A percentile compares a stretch with the other conserved stretches of the same genome.
These are phyloP conservation scores for Nomada ferruginata DNA, from an alignment of 2,888 invertebrate species.

Conservation along the genomic window DNA sequence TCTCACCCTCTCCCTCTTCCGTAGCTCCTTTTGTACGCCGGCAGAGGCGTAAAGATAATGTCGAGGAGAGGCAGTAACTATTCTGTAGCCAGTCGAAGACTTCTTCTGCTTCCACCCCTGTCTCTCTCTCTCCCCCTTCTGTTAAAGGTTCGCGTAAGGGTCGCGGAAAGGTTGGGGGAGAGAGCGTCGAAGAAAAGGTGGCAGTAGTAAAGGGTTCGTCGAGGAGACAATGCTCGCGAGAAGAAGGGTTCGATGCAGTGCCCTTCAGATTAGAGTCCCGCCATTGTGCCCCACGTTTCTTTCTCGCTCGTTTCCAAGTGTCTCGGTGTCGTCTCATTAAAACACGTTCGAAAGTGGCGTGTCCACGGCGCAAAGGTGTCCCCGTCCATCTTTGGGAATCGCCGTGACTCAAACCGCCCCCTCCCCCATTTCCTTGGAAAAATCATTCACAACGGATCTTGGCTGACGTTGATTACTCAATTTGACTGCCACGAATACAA, in stretches of 20 bases:
- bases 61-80: constrained; percentile 65
- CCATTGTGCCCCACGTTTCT: constrained; percentile 74
- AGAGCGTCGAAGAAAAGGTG: constrained; percentile 56
- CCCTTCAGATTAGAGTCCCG: constrained; percentile 79
- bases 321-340: constrained; percentile 53
- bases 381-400: constrained; percentile 8
- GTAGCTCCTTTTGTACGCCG: constrained; percentile 51
- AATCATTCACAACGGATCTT: not conserved
- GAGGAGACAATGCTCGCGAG: constrained; percentile 71
- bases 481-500: not conserved
- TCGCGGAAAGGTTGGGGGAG: constrained; percentile 52
- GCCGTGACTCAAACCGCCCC: not conserved
- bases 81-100: constrained; percentile 57
- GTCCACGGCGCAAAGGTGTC: constrained; percentile 29
- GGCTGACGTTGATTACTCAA: not conserved
- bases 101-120: constrained; percentile 6
- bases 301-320: constrained; percentile 53
- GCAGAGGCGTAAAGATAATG: constrained; percentile 67
- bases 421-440: not conserved
- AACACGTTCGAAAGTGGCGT: constrained; percentile 53
- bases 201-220: constrained; percentile 61
- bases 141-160: constrained; percentile 62
- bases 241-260: constrained; percentile 78
- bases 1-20: constrained; percentile 11
- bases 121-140: constrained; percentile 13